Conservation (phyloP, 1,140 invertebrate genomes). For the Zophobas atratus region DNA sequence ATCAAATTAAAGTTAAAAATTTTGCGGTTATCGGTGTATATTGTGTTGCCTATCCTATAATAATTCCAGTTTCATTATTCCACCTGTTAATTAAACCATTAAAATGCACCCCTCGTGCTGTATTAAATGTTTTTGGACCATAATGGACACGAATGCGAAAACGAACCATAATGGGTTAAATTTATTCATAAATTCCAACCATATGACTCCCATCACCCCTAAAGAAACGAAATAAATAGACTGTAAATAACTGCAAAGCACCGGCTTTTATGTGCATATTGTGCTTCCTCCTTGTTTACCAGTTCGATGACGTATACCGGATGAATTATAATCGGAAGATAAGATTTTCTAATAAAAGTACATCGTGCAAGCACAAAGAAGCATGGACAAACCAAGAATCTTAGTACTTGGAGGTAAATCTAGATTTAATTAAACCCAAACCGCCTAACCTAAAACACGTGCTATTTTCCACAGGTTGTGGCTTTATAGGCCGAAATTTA, state of each 20-base stretch:
- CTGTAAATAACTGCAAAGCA: background rate
- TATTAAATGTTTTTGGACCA: background rate
- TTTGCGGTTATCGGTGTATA: slow-evolving; percentile 1
- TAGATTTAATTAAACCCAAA: background rate
- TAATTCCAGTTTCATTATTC: background rate
- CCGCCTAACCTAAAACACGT: slow-evolving; percentile 12
- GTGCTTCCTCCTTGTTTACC: slow-evolving; percentile 38
- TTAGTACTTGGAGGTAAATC: slow-evolving; percentile 62
- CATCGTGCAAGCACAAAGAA: slow-evolving; percentile 17
- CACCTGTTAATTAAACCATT: background rate
- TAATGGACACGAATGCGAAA: background rate
- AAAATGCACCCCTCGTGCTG: background rate
- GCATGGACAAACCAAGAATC: slow-evolving; percentile 60
- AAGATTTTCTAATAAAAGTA: slow-evolving; percentile 19
- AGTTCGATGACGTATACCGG: slow-evolving; percentile 41
- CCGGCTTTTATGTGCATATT: slow-evolving; percentile 17
- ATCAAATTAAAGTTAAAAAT: too few species aligned
- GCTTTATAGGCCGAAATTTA: slow-evolving; percentile 92
- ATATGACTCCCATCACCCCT: background rate
- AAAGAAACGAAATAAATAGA: background rate
- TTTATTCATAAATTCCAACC: background rate
- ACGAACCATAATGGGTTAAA: background rate
- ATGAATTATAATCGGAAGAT: slow-evolving; percentile 34
- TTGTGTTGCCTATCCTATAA: slow-evolving; percentile 1
- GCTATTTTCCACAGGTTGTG: slow-evolving; percentile 80